phyloP scores from a whole-genome alignment of 2,113 vertebrate genomes.

The Platysteira castanea region DNA sequence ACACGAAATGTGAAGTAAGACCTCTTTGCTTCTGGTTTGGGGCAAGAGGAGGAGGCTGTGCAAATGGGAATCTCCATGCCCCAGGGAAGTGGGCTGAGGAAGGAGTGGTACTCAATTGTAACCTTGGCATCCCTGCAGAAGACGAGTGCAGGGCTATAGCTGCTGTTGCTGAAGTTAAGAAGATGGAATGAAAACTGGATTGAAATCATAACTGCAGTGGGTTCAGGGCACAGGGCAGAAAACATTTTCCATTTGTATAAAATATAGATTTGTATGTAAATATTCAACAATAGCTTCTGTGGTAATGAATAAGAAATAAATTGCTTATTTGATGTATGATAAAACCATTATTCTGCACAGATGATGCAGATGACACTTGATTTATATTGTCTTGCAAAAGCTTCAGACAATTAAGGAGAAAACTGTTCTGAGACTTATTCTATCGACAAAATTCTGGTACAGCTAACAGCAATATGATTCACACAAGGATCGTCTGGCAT shows the following conservation, averaged over 20 bases:
- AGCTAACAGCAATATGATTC: slow-evolving; percentile 60
- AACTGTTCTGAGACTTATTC: slow-evolving; percentile 38
- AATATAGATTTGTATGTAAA: slow-evolving; percentile 26
- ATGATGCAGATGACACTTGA: slow-evolving; percentile 43
- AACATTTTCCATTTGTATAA: slow-evolving; percentile 1
- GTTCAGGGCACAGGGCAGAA: background rate
- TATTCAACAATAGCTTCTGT: background rate
- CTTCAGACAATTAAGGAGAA: slow-evolving; percentile 47
- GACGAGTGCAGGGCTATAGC: background rate
- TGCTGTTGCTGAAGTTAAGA: rapidly evolving
- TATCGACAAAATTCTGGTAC: slow-evolving; percentile 43
- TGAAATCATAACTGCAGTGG: background rate
- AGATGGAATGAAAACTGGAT: background rate
- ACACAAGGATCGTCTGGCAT: slow-evolving; percentile 61
- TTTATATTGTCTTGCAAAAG: slow-evolving; percentile 38
- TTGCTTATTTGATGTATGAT: slow-evolving; percentile 13
- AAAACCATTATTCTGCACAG: slow-evolving; percentile 27
- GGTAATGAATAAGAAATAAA: slow-evolving; percentile 30
- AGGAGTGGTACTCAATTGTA: background rate
- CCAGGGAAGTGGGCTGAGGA: background rate
- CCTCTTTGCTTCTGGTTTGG: background rate
- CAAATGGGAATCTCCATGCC: background rate
- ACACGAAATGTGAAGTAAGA: background rate
- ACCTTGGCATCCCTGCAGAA: background rate
- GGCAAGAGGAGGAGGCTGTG: rapidly evolving